Conservation (phyloP, 2,113 vertebrate genomes). For the Nematolebias whitei region DNA sequence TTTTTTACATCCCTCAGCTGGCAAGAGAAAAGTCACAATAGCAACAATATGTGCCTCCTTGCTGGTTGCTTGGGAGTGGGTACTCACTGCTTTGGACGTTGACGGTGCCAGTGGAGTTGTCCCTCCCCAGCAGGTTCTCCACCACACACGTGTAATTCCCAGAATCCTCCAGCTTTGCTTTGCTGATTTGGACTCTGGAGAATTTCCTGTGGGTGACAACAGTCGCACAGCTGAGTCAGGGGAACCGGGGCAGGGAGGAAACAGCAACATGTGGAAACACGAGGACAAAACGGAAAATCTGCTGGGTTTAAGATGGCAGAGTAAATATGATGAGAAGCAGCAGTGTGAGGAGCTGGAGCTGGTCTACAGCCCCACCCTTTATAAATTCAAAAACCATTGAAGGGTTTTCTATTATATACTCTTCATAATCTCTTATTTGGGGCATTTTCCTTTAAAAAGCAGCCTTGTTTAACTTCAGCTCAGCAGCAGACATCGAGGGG, state of each 20-base stretch:
- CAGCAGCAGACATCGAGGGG: background rate
- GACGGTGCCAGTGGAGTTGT: conserved; percentile 88
- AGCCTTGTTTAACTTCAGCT: conserved; percentile 1
- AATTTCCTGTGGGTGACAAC: conserved; percentile 87
- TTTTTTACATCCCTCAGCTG: conserved; percentile 63
- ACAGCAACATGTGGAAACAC: conserved; percentile 64
- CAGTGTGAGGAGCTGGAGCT: background rate
- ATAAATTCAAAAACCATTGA: background rate
- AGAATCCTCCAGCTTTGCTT: conserved; percentile 91
- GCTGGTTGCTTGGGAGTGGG: conserved; percentile 45
- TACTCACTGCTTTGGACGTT: conserved; percentile 96
- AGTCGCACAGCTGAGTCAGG: conserved; percentile 74
- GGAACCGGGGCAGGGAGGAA: conserved; percentile 67
- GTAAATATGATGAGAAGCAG: background rate
- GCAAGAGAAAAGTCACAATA: conserved; percentile 54
- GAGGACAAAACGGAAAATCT: conserved; percentile 36
- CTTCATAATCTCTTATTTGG: background rate
- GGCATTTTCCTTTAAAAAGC: conserved; percentile 3
- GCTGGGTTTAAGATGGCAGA: conserved; percentile 8
- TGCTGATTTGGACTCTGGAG: conserved; percentile 95
- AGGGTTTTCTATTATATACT: background rate
- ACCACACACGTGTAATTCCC: conserved; percentile 98
- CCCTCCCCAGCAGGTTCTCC: conserved; percentile 90
- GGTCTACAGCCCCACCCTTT: conserved; percentile 12
- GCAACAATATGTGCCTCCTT: conserved; percentile 48